Base-by-base conservation (phyloP, 2,113 vertebrate genomes). In the Notiomystis cincta region DNA sequence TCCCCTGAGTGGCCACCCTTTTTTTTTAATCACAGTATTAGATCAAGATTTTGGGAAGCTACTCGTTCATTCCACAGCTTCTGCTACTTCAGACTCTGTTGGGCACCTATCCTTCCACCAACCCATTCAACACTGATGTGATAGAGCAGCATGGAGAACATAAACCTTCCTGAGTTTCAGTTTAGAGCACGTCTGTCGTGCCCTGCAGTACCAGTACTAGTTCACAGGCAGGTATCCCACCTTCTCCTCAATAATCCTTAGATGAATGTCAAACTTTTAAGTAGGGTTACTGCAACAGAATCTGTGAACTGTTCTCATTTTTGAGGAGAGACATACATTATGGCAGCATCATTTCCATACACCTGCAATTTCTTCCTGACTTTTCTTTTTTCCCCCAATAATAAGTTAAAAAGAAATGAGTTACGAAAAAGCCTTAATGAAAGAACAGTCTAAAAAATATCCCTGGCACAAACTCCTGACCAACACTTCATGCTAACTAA, bases 121-220 rank as follows among this genome's bases (percentile, higher is more conserved):
- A 8, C 2, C 5, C 35, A 37, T 38, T 33, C 45, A 90, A 69
- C 20, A 83, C 6, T 3, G 3, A 6, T 7, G 3, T 0, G 0
- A 37, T 7, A 1, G 21, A 82, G 17, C 28, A 79, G 40, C 76
- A 80, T 2, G 4, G 27, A 70, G 42, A 72, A 58, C 14, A 56
- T 6, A 81, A 61, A 2, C 45, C 21, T 20, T 8, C 38, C 7
- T 24, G 8, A 67, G 23, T 25, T 71, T 53, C 31, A 18, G 11
- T 19, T 57, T 13, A 78, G 31, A 48, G 73, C 27, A 65, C 15
- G 24, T 21, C 35, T 45, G 4, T 6, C 2, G 0, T 38, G 47
- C 9, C 31, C 61, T 78, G n/a, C 61, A 70, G 37, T 18, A 37
- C 33, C 4, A 24, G 10, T 9, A 5, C 60, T 25, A 78, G n/a